Percentiles rank a stretch among this genome's conserved stretches.
phyloP scores from a whole-genome alignment of 2,888 invertebrate genomes.

The Agrilus mali region DNA sequence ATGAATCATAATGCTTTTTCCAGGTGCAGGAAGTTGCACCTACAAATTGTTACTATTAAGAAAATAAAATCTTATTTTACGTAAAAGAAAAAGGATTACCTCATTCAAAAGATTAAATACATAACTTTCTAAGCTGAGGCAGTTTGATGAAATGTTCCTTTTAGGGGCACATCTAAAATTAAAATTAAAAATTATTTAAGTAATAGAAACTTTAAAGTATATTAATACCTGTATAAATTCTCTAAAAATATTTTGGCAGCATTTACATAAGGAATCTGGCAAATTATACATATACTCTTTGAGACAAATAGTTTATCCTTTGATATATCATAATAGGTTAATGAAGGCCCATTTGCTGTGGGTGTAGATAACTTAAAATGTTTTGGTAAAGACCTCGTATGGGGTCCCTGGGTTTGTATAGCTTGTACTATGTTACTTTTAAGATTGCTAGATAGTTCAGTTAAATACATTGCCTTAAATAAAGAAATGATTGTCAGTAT shows the following conservation, averaged over 20 bases:
- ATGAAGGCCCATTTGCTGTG: constrained; percentile 34
- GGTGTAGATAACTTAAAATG: constrained; percentile 66
- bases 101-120: constrained; percentile 93
- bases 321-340: constrained; percentile 82
- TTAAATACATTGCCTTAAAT: constrained; percentile 71
- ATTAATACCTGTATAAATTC: constrained; percentile 67
- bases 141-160: constrained; percentile 50
- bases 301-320: constrained; percentile 92
- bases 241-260: constrained; percentile 77
- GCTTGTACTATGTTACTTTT: constrained; percentile 49
- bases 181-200: background rate
- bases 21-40: constrained; percentile 63
- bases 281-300: constrained; percentile 87
- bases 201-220: constrained; percentile 3
- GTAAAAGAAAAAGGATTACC: constrained; percentile 44
- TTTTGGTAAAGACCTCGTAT: constrained; percentile 75
- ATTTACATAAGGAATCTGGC: constrained; percentile 81
- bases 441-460: constrained; percentile 75
- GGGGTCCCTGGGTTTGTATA: constrained; percentile 45
- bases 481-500: constrained; percentile 2
- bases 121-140: constrained; percentile 81
- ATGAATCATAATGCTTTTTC: constrained; percentile 71
- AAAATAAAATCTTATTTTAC: background rate
- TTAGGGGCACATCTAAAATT: constrained; percentile 60
- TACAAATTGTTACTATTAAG: constrained; percentile 8